Evolutionary conservation across 2,797 vertebrate species (phyloP), one percentile per base, ranked within the genome.

Genomic region (Bovichtus diacanthus): DNA sequence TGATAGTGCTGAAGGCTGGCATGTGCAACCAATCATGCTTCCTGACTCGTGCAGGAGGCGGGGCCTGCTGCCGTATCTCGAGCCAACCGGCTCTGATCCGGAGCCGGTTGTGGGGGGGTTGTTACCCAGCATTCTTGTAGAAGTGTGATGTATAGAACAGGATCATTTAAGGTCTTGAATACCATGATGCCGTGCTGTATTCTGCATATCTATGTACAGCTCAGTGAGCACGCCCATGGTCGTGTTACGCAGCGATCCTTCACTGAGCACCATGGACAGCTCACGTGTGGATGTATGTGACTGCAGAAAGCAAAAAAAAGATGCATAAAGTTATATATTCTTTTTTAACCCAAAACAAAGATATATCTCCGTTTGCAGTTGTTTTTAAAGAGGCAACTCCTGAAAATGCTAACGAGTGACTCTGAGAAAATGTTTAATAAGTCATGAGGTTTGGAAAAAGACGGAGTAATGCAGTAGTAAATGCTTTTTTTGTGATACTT

Each of bases 261-360:
- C 83, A 75, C 5, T 78, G 72, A 90, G 81, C 82, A 77, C 80
- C 78, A 76, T 53, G 85, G 88, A 87, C 72, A 73, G 90, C 83
- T 92, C 90, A 93, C 87, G 83, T 88, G 87, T 73, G 66, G 23
- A 1, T 73, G 59, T 80, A 12, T 80, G 87, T 90, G 87, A 90
- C 86, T 62, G 36, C 47, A 74, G 66, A 51, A 23, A 46, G 53
- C 53, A 47, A 43, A 46, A 55, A 55, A 54, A 79, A 21, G 46
- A 59, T 65, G 67, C 55, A 39, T 3, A 54, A 41, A 66, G 43
- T 74, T 38, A n/a, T n/a, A 23, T 13, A 39, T 21, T 18, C n/a
- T 39, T 41, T 36, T 41, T 4, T 1, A 38, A 18, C 41, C 7
- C 25, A 31, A 65, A 65, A 74, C 46, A 67, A 60, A 69, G 9